These are phyloP conservation scores for Zygaena filipendulae DNA, from an alignment of 2,888 invertebrate species.

Conservation along the genomic window DNA sequence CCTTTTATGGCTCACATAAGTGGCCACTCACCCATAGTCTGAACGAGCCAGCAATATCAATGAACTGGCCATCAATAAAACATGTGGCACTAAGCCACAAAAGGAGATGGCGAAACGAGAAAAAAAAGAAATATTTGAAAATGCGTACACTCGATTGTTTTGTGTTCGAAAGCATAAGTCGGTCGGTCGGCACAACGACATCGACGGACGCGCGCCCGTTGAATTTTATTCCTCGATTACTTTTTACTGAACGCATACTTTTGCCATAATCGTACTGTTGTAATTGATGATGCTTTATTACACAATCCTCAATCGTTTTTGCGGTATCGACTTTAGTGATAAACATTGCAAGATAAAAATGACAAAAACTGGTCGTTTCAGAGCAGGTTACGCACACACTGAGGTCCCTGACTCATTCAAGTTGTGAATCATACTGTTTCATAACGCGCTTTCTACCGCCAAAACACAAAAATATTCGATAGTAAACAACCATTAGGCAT, in stretches of 20 bases:
- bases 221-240: constrained; percentile 43
- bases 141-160: constrained; percentile 57
- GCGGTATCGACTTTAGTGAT: too few relatives aligned
- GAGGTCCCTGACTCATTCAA: constrained; percentile 28
- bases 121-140: constrained; percentile 60
- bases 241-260: constrained; percentile 24
- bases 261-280: constrained; percentile 32
- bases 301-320: too few relatives aligned
- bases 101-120: constrained; percentile 64
- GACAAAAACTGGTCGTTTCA: too few relatives aligned
- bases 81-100: constrained; percentile 63
- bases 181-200: too few relatives aligned
- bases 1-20: constrained; percentile 65
- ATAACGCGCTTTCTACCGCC: too few relatives aligned
- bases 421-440: constrained; percentile 38
- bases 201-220: constrained; percentile 51
- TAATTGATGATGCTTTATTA: too few relatives aligned
- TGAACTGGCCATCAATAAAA: constrained; percentile 68
- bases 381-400: too few relatives aligned
- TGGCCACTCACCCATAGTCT: constrained; percentile 65
- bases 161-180: constrained; percentile 57
- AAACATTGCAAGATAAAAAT: too few relatives aligned
- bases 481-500: too few relatives aligned
- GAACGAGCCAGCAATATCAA: constrained; percentile 68
- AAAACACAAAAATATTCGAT: too few relatives aligned